Conservation (phyloP, 2,888 invertebrate species). For the Hesperia comma region DNA sequence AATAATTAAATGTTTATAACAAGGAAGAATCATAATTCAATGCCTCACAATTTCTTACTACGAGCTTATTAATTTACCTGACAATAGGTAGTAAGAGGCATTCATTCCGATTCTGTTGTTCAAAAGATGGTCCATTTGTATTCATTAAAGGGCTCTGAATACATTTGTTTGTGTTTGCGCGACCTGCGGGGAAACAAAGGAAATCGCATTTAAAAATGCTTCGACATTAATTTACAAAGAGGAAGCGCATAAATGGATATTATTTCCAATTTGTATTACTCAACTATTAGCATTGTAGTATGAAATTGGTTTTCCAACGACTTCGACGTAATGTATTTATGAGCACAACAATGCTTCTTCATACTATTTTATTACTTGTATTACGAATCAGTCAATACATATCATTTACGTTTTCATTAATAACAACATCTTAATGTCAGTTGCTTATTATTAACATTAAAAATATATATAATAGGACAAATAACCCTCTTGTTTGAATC, state of each 20-base stretch:
- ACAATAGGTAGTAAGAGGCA: conserved; percentile 54
- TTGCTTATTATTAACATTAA: no score
- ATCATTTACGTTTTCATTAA: no score
- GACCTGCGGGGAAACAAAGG: conserved; percentile 24
- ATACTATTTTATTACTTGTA: no score
- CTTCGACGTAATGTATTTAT: no score
- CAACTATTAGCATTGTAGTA: neutral
- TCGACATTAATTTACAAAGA: conserved; percentile 17
- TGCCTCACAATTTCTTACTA: conserved; percentile 15
- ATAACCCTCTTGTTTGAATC: no score
- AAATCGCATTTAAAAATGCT: conserved; percentile 24
- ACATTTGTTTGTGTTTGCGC: conserved; percentile 54
- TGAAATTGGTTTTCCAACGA: no score
- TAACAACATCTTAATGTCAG: no score
- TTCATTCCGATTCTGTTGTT: conserved; percentile 47
- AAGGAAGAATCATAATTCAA: conserved; percentile 14
- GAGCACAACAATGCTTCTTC: no score
- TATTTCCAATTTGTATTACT: conserved; percentile 4
- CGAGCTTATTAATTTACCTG: conserved; percentile 49
- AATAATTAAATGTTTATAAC: neutral
- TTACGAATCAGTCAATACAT: no score
- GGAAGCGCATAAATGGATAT: conserved; percentile 6
- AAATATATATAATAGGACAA: no score
- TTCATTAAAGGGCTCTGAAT: conserved; percentile 51
- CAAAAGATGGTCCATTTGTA: conserved; percentile 49